These are phyloP conservation scores for Littorina saxatilis DNA, from an alignment of 1,140 invertebrate species.

Conservation along the genomic window DNA sequence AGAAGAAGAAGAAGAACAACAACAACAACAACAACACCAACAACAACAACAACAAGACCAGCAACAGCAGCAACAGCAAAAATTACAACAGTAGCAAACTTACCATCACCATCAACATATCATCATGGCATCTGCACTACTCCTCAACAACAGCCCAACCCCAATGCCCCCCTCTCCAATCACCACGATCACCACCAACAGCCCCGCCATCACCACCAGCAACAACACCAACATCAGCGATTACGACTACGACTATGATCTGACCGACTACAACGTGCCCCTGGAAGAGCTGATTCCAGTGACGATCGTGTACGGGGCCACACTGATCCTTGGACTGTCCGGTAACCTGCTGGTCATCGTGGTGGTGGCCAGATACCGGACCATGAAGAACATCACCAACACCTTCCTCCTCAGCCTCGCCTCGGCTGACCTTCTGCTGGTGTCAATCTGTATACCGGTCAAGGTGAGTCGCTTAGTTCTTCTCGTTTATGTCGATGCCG, in stretches of 20 bases:
- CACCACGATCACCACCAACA: background rate
- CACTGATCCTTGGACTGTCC: slow-evolving; percentile 80
- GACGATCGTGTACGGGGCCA: slow-evolving; percentile 80
- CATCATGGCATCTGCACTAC: background rate
- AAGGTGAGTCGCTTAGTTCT: too few species aligned
- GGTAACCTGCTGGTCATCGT: slow-evolving; percentile 82
- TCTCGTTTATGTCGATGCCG: background rate
- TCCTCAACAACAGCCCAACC: background rate
- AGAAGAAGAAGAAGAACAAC: background rate
- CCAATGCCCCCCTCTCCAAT: background rate
- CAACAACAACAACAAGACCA: too few species aligned
- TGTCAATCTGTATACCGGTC: slow-evolving; percentile 85
- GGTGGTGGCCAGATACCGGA: slow-evolving; percentile 76
- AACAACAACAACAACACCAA: too few species aligned
- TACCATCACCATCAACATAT: background rate
- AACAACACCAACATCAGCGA: slow-evolving; percentile 20
- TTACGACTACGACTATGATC: slow-evolving; percentile 43
- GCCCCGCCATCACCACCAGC: background rate
- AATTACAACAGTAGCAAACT: background rate
- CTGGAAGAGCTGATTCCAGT: slow-evolving; percentile 80
- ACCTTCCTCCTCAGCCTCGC: slow-evolving; percentile 83
- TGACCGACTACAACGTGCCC: slow-evolving; percentile 52
- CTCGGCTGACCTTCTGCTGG: slow-evolving; percentile 84
- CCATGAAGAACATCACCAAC: slow-evolving; percentile 82
- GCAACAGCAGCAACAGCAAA: too few species aligned